Evolutionary conservation across 2,888 invertebrate genomes (phyloP), one percentile per base, ranked within the genome.

Genomic region (Diplazon laetatorius): DNA sequence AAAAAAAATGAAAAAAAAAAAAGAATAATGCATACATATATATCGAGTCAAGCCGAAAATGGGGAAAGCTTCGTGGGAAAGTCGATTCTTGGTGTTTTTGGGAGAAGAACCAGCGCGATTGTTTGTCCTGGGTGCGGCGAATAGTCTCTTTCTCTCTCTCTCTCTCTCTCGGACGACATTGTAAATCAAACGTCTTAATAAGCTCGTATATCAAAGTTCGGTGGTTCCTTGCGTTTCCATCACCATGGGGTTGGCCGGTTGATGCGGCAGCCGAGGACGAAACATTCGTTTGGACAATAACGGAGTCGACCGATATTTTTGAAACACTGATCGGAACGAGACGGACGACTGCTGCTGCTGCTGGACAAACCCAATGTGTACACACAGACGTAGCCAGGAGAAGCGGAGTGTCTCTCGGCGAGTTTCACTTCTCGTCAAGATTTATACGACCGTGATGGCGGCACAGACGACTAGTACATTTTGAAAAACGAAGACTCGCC

Each of bases 361-460:
- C 76, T 76, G 44, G 25, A 70, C 50, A 60, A 55, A 35, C 50
- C 52, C 6, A 62, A 46, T 25, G 35, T 52, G 30, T 55, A 42
- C 37, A 55, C 12, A 66, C 39, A 37, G 20, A 69, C 18, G 35
- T 42, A 12, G 39, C 46, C 59, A 44, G 48, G 60, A 50, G 65
- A 81, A 72, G 69, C 73, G 79, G 76, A 78, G 25, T 69, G n/a
- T n/a, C n/a, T n/a, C n/a, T 62, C 25, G 44, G 12, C 22, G 80
- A 85, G 83, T 87, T 87, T 87, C 87, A 85, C 86, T 86, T 87
- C 83, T 30, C 84, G 81, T 70, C 76, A 77, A 81, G 70, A 84
- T 79, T 80, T 84, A 84, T 84, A 83, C 78, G 78, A 60, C 70
- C 78, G 50, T 72, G 69, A 59, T 57, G 12, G n/a, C 16, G 42